Percentiles rank a stretch among this genome's conserved stretches.
phyloP scores from a whole-genome alignment of 2,113 vertebrate species.

The Elanoides forficatus region DNA sequence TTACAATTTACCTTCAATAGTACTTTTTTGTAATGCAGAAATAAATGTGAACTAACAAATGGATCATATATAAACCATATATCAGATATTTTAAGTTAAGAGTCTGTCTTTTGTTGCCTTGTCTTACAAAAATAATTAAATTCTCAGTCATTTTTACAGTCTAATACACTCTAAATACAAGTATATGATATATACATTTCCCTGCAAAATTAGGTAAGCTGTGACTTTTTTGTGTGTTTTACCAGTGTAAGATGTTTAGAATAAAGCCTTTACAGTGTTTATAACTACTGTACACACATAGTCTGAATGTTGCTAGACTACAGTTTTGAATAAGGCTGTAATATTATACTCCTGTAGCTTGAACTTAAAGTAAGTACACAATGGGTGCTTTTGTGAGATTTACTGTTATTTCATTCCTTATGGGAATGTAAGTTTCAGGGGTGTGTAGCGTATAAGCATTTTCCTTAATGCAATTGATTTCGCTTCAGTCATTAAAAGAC shows the following conservation, averaged over 20 bases:
- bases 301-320: constrained; percentile 23
- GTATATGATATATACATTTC: background rate
- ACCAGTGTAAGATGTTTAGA: constrained; percentile 35
- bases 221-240: constrained; percentile 12
- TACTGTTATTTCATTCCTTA: constrained; percentile 40
- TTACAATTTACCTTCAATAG: constrained; percentile 15
- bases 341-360: constrained; percentile 29
- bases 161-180: background rate
- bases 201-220: constrained; percentile 26
- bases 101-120: constrained; percentile 27
- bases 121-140: constrained; percentile 15
- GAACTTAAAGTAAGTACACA: constrained; percentile 31
- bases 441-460: background rate
- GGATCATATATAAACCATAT: background rate
- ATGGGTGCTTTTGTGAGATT: constrained; percentile 46
- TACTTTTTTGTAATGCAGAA: constrained; percentile 19
- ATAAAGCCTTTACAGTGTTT: constrained; percentile 39
- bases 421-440: background rate
- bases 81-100: constrained; percentile 24
- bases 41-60: constrained; percentile 13
- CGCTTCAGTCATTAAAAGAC: constrained; percentile 36
- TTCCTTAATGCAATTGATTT: constrained; percentile 26
- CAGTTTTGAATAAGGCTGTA: constrained; percentile 41
- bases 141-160: constrained; percentile 12
- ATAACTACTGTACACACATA: constrained; percentile 45